These are phyloP conservation scores for Ephialtes manifestator DNA, from an alignment of 2,888 invertebrate species.

Conservation along the genomic window DNA sequence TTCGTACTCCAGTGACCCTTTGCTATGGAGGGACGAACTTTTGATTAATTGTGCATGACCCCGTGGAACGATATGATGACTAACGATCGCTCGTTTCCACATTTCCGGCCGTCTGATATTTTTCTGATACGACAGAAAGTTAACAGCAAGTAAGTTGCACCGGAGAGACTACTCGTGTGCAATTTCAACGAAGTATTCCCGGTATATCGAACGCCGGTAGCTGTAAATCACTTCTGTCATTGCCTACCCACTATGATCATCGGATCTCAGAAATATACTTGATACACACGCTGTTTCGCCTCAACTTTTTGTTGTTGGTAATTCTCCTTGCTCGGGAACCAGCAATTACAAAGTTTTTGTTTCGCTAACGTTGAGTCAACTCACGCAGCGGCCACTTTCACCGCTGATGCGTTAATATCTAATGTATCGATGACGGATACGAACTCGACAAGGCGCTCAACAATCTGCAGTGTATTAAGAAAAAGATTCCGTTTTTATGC, in stretches of 20 bases:
- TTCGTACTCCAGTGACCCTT: background rate
- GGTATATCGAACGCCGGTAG: background rate
- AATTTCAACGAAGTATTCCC: background rate
- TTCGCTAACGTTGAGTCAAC: background rate
- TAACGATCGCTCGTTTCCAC: constrained; percentile 51
- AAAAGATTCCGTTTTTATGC: constrained; percentile 13
- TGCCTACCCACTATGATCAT: constrained; percentile 4
- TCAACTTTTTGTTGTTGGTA: background rate
- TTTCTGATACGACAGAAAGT: background rate
- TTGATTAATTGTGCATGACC: constrained; percentile 2
- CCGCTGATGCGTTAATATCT: background rate
- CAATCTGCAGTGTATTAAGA: background rate
- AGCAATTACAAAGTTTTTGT: background rate
- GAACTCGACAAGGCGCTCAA: constrained; percentile 2
- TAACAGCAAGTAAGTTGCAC: background rate
- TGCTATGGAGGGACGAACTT: background rate
- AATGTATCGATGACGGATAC: constrained; percentile 16
- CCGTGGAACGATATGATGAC: constrained; percentile 3
- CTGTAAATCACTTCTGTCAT: constrained; percentile 22
- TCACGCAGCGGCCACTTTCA: background rate
- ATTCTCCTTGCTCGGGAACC: background rate
- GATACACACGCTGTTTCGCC: background rate
- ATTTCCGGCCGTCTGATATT: constrained; percentile 40
- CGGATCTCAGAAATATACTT: background rate
- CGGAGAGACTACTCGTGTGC: background rate